Evolutionary conservation across 2,888 invertebrate genomes (phyloP).

Genomic region (Acanthosepion lycidas): DNA sequence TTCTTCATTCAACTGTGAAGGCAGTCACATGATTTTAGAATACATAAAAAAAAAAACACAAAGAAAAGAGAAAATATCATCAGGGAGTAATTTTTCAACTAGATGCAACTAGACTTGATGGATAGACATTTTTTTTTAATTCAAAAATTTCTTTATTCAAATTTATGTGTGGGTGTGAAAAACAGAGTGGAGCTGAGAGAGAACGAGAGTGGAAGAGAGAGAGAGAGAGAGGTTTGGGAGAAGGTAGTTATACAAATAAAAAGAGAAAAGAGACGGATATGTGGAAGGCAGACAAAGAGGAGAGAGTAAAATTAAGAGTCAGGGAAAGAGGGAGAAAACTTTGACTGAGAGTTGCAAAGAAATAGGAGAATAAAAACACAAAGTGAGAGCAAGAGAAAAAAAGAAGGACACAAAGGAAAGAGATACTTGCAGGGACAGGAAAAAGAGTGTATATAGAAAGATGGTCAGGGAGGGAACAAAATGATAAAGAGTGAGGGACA

Average conservation of each 20-base stretch:
- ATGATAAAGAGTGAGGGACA: no score
- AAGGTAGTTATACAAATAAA: background rate
- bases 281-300: background rate
- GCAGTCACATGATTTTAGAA: background rate
- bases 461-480: no score
- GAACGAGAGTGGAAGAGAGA: background rate
- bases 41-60: background rate
- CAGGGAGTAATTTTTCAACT: conserved; percentile 33
- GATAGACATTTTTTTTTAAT: conserved; percentile 33
- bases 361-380: background rate
- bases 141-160: background rate
- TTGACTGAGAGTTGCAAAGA: background rate
- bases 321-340: background rate
- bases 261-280: no score
- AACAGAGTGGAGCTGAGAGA: background rate
- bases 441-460: no score
- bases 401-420: no score
- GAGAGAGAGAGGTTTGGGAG: background rate
- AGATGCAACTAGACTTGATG: background rate
- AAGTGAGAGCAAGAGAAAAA: no score
- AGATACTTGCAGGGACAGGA: no score
- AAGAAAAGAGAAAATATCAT: background rate
- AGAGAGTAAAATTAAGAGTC: background rate
- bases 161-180: background rate
- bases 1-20: background rate